Evolutionary conservation across 2,888 invertebrate genomes (phyloP).

Genomic region (Ditula angustiorana): DNA sequence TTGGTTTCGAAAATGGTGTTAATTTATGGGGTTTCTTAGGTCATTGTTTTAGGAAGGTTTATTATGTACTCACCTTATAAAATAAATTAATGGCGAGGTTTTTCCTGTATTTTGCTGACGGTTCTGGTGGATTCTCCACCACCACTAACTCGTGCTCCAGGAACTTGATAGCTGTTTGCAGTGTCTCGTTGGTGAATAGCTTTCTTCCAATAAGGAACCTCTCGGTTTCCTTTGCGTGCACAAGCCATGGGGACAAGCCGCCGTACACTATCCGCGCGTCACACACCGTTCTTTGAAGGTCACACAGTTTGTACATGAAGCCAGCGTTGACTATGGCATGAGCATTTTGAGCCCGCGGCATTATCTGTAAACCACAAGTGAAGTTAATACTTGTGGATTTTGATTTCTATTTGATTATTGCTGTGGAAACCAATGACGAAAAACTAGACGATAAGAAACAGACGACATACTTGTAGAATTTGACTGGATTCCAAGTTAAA

Average conservation of each 20-base stretch:
- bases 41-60: too few relatives aligned
- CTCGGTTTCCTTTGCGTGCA: conserved; percentile 83
- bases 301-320: conserved; percentile 86
- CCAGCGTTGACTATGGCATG: conserved; percentile 92
- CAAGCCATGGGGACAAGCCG: conserved; percentile 77
- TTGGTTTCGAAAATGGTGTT: too few relatives aligned
- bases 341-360: conserved; percentile 90
- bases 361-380: conserved; percentile 87
- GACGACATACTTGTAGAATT: too few relatives aligned
- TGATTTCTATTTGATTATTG: too few relatives aligned
- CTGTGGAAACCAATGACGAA: too few relatives aligned
- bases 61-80: conserved; percentile 87
- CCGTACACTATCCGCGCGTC: conserved; percentile 85
- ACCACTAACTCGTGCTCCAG: conserved; percentile 59
- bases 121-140: conserved; percentile 75
- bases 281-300: conserved; percentile 65
- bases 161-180: conserved; percentile 66
- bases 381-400: too few relatives aligned
- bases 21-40: too few relatives aligned
- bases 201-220: conserved; percentile 72
- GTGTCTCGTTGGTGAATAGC: conserved; percentile 65
- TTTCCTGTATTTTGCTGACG: conserved; percentile 85
- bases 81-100: conserved; percentile 86
- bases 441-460: too few relatives aligned
- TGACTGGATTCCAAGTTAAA: too few relatives aligned